phyloP scores from a whole-genome alignment of 2,797 vertebrate genomes.

The Aldrovandia affinis region DNA sequence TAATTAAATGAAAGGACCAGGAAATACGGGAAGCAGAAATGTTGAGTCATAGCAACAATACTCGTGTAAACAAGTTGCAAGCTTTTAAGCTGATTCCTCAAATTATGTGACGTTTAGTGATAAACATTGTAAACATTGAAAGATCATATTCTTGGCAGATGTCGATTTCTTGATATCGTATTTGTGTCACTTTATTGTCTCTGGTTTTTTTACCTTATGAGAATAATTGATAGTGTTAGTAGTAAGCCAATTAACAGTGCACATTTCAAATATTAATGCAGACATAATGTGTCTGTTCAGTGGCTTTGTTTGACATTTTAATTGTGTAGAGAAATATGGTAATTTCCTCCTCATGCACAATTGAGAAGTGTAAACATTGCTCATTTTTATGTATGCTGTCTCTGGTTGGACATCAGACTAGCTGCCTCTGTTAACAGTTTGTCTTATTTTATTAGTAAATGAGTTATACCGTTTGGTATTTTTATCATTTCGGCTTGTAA shows the following conservation, averaged over 20 bases:
- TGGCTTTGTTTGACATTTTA: neutral
- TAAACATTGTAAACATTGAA: neutral
- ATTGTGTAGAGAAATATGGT: neutral
- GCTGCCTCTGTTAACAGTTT: too few species aligned
- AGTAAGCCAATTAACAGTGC: neutral
- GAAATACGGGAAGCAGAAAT: neutral
- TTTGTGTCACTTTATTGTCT: neutral
- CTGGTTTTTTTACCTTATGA: neutral
- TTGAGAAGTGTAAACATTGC: neutral
- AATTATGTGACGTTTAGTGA: neutral
- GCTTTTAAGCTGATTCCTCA: neutral
- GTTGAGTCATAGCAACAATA: slow-evolving; percentile 15
- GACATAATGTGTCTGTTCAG: neutral
- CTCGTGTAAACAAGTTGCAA: slow-evolving; percentile 5
- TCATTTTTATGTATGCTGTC: neutral
- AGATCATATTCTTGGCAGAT: neutral
- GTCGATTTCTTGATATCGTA: neutral
- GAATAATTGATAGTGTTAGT: neutral
- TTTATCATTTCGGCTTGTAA: neutral
- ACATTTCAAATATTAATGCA: slow-evolving; percentile 1
- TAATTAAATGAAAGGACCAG: neutral
- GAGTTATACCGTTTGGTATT: neutral
- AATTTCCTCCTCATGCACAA: neutral
- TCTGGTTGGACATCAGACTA: too few species aligned
- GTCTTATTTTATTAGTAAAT: neutral